These are phyloP conservation scores for Perca fluviatilis DNA, from an alignment of 2,113 vertebrate genomes.

Conservation along the genomic window DNA sequence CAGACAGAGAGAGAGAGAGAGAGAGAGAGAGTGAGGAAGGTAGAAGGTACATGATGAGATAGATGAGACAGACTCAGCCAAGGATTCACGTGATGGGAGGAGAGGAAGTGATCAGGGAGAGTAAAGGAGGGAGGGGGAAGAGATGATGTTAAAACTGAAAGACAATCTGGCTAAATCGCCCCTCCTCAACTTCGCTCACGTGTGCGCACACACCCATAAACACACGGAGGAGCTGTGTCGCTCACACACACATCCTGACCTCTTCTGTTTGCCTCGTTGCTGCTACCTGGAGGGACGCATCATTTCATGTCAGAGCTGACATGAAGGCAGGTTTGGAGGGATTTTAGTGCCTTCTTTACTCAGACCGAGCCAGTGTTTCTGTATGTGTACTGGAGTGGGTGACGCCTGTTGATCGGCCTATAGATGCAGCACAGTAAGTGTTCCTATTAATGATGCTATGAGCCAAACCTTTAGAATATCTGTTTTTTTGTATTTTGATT, in stretches of 20 bases:
- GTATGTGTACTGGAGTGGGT: constrained; percentile 36
- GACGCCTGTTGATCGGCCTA: constrained; percentile 69
- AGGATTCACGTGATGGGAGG: constrained; percentile 45
- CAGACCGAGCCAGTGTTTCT: constrained; percentile 20
- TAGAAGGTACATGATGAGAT: constrained; percentile 47
- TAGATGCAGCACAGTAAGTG: constrained; percentile 65
- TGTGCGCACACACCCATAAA: constrained; percentile 44
- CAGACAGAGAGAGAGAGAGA: constrained; percentile 74
- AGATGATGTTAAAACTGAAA: constrained; percentile 58
- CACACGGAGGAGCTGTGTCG: constrained; percentile 27
- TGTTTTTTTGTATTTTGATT: background rate
- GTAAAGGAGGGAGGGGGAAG: background rate
- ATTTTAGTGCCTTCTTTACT: background rate
- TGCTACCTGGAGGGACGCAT: constrained; percentile 72
- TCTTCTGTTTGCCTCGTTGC: constrained; percentile 45
- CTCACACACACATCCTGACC: constrained; percentile 12
- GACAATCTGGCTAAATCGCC: constrained; percentile 28
- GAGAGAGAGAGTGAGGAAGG: constrained; percentile 70
- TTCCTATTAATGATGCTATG: background rate
- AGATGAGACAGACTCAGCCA: constrained; percentile 32
- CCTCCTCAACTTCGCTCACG: constrained; percentile 51
- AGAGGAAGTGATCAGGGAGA: constrained; percentile 27
- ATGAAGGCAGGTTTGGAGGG: constrained; percentile 17
- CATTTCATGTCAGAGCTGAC: constrained; percentile 18
- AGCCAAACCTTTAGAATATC: background rate